phyloP scores from a whole-genome alignment of 2,888 invertebrate species.

The Chrysodeixis includens region DNA sequence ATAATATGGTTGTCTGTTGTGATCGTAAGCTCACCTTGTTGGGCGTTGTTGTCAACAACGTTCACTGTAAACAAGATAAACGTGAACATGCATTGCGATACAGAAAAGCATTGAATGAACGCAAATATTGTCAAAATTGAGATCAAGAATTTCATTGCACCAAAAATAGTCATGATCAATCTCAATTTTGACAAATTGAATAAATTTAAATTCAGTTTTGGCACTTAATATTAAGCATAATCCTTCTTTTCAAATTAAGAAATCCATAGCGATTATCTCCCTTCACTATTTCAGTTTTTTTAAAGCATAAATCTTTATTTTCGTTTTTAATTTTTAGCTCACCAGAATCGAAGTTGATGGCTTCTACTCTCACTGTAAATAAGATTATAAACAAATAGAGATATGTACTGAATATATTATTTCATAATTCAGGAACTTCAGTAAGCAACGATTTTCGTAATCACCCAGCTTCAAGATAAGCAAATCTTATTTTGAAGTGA shows the following conservation, averaged over 20 bases:
- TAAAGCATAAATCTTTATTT: too few species aligned
- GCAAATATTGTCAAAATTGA: neutral
- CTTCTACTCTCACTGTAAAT: neutral
- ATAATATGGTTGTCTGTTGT: neutral
- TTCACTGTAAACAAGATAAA: slow-evolving; percentile 29
- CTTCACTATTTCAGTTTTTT: too few species aligned
- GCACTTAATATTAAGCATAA: neutral
- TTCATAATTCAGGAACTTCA: too few species aligned
- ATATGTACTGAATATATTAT: neutral
- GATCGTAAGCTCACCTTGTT: neutral
- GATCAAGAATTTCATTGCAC: neutral
- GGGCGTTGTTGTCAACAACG: slow-evolving; percentile 18
- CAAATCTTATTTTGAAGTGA: too few species aligned
- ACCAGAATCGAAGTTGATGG: neutral
- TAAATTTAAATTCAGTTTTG: neutral
- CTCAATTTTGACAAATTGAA: too few species aligned
- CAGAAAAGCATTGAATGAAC: neutral
- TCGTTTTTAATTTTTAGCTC: neutral
- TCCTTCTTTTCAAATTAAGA: neutral
- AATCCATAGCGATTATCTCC: neutral
- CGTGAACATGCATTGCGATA: slow-evolving; percentile 9
- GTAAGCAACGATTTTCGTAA: too few species aligned
- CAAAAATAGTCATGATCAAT: too few species aligned
- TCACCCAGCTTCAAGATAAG: too few species aligned
- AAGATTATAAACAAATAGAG: neutral